Evolutionary conservation across 2,797 vertebrate species (phyloP), one percentile per base, ranked within the genome.

Genomic region (Pseudochirops corinnae): DNA sequence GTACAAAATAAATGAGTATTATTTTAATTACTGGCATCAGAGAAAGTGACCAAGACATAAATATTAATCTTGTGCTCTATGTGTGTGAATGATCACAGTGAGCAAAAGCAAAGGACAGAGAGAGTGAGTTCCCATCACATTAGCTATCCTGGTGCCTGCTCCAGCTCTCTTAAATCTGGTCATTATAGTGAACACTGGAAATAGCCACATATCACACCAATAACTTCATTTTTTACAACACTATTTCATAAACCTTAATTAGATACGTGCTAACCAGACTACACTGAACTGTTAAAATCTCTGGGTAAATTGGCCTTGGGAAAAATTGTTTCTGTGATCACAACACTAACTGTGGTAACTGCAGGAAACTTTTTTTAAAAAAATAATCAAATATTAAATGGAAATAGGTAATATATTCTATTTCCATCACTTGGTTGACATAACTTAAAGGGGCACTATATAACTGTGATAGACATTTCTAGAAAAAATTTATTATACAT

Each of bases 341-440:
- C 39, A 13, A 60, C 14, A 24, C 55, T 94, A 62, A 39, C 91
- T 55, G 91, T 92, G 55, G 91, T 94, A 3, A 0, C 90, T 93
- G 31, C 60, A 96, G 14, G 31, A 87, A 94, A 67, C 16, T 97
- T 94, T 92, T 92, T 33, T 21, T 10, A 39, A 90, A 90, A 56
- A 52, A 39, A 82, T 92, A 95, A 74, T 56, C 92, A 94, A 95
- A 96, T 52, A 95, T 52, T 94, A 95, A 95, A 92, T 56, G 93
- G 93, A 97, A 93, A 94, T 92, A 97, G 90, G 90, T 97, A 90
- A 91, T 91, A 92, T 90, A 67, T 60, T 95, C n/a, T 96, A n/a
- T 93, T 96, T 96, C 56, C 93, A 13, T 95, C 87, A 28, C 96
- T 96, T 96, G 97, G 95, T 95, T 87, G 60, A 93, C 96, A 93